Base-by-base conservation (phyloP, 2,113 vertebrate genomes). In the Theristicus caerulescens region DNA sequence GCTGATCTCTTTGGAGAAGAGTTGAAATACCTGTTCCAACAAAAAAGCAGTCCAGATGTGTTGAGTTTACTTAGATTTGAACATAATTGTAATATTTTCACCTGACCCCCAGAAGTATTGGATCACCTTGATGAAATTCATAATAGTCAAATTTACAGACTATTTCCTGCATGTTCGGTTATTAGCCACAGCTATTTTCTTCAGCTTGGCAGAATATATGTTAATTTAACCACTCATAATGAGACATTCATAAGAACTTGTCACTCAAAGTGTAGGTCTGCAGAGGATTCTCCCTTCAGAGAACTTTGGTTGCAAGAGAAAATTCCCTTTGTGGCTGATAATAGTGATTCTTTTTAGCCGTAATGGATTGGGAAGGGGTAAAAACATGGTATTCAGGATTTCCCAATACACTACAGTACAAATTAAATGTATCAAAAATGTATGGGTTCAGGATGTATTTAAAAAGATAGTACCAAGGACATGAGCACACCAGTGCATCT, bases 211-310 rank as follows among this genome's bases (percentile, higher is more conserved):
- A 96, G 96, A 97, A 96, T 97, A 98, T 98, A 98, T 98, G 97
- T 97, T 98, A 98, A 98, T 98, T 97, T 91, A 94, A 40, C 96
- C 78, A 92, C 96, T 96, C 85, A 91, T 97, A 96, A 98, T 97
- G 92, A 95, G 92, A 94, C 97, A 92, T 7, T 3, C 13, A 10
- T 98, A 97, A 98, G 97, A 98, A 97, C 95, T 97, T 98, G 98
- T 96, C 98, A 98, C 65, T 98, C 97, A 98, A 94, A 97, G 74
- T 83, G 59, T 95, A 88, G 85, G 78, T 95, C 97, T 98, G 93
- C 69, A 83, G 97, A 98, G 97, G 95, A 96, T 98, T 98, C 93
- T 96, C 93, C 94, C 96, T 97, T 97, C 88, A 96, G 97, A 97
- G 96, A 97, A 97, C 95, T 96, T 98, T 64, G 95, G 95, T 94